Evolutionary conservation across 2,797 vertebrate genomes (phyloP).

Genomic region (Thalassophryne amazonica): DNA sequence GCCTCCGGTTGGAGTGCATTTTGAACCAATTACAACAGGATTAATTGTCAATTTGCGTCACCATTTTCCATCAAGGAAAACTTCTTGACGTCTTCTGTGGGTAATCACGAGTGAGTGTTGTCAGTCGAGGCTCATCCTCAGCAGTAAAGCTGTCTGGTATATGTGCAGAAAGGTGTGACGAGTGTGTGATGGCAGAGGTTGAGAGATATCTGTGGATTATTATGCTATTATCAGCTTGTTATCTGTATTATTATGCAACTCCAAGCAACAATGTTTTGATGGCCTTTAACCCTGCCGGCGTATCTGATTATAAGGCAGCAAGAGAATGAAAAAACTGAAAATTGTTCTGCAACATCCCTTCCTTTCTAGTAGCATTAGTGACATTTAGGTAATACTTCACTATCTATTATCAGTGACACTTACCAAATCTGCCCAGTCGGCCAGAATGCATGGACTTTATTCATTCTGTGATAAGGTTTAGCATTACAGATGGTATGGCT

Average conservation of each 20-base stretch:
- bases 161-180: background rate
- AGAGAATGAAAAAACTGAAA: conserved; percentile 5
- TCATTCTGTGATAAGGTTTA: conserved; percentile 6
- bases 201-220: background rate
- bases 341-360: background rate
- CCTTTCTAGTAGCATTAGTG: conserved; percentile 7
- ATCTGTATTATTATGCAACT: conserved; percentile 28
- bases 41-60: background rate
- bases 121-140: background rate
- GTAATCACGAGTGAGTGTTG: background rate
- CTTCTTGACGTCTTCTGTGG: background rate
- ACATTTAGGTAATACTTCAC: conserved; percentile 21
- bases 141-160: background rate
- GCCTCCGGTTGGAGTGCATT: background rate
- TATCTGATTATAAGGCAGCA: conserved; percentile 27
- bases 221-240: conserved; percentile 11
- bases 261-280: conserved; percentile 18
- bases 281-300: conserved; percentile 29
- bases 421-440: conserved; percentile 31
- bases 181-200: background rate
- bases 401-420: conserved; percentile 24
- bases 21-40: conserved; percentile 6
- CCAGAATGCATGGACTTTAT: conserved; percentile 10
- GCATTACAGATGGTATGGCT: conserved; percentile 12
- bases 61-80: background rate